Conservation (phyloP, 2,113 vertebrate species). For the Tetrax tetrax region DNA sequence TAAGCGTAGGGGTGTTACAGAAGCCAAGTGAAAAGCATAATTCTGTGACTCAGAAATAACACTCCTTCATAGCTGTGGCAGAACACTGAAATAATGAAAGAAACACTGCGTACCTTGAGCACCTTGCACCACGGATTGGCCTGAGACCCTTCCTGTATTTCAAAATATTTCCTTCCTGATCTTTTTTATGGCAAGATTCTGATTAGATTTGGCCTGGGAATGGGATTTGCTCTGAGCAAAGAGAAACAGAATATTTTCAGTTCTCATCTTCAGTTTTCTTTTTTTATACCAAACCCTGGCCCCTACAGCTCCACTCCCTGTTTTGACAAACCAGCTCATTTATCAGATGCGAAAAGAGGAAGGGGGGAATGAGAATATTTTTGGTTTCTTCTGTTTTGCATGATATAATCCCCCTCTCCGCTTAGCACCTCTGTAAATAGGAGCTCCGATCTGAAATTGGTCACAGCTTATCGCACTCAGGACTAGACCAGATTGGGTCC, state of each 20-base stretch:
- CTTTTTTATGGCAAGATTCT: background rate
- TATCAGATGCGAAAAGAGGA: slow-evolving; percentile 40
- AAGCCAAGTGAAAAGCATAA: slow-evolving; percentile 52
- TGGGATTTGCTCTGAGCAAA: background rate
- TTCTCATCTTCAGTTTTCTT: background rate
- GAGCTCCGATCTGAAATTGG: slow-evolving; percentile 26
- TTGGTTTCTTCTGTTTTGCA: slow-evolving; percentile 12
- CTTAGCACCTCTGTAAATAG: slow-evolving; percentile 29
- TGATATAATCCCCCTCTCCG: slow-evolving; percentile 3
- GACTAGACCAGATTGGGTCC: background rate
- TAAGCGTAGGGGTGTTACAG: slow-evolving; percentile 44
- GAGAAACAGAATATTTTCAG: slow-evolving; percentile 5
- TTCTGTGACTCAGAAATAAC: slow-evolving; percentile 54
- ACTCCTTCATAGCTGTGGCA: slow-evolving; percentile 7
- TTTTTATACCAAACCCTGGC: background rate
- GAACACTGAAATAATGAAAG: slow-evolving; percentile 18
- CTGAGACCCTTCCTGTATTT: background rate
- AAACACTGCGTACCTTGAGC: background rate
- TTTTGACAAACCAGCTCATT: slow-evolving; percentile 35
- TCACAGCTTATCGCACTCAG: background rate
- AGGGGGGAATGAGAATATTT: background rate
- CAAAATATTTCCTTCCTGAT: background rate
- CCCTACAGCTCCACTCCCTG: background rate
- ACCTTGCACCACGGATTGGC: background rate
- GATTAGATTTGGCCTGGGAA: background rate